Evolutionary conservation across 2,888 invertebrate genomes (phyloP), one percentile per base, ranked within the genome.

Genomic region (Caenorhabditis wallacei): DNA sequence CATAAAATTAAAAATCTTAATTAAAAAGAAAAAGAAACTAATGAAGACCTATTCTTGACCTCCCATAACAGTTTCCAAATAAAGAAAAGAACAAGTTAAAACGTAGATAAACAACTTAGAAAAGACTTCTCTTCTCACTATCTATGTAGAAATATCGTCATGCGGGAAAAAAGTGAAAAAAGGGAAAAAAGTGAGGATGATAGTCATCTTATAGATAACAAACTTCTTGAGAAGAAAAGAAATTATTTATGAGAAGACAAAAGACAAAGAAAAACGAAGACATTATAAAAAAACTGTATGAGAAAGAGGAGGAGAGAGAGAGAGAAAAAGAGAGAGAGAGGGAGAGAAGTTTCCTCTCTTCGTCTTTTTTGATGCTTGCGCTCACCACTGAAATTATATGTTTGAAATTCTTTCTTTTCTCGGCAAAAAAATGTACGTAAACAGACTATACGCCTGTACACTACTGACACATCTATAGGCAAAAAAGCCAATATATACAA

Each of bases 391-490:
- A 66, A 66, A 61, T 53, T 64, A 43, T 66, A 66, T 66, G 53
- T 66, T 66, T 66, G 66, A 53, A 66, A n/a, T 57, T 57, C 51
- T 46, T 20, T 48, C 20, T 51, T 64, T 64, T 53, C 66, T 66
- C 66, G 53, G 66, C 66, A 64, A 30, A 66, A 43, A 66, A 66
- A 37, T 22, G 53, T 66, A 53, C 66, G 66, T 66, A 66, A 66
- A 66, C 66, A n/a, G n/a, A 66, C 22, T 37, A 66, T 66, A 66
- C 66, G 66, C 53, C 66, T 66, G 66, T 66, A 66, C 53, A 66
- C 66, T 66, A 66, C 66, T 66, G 66, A 66, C 66, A 66, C 66
- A 66, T 66, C 66, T 48, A 40, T 61, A 61, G 61, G 61, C 61
- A 61, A 43, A 53, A 51, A 66, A 64, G 64, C 64, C 30, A 64